A percentile compares a stretch with the other conserved stretches of the same genome.
Conservation (phyloP, 2,888 invertebrate species). For the Odontomyia ornata region DNA sequence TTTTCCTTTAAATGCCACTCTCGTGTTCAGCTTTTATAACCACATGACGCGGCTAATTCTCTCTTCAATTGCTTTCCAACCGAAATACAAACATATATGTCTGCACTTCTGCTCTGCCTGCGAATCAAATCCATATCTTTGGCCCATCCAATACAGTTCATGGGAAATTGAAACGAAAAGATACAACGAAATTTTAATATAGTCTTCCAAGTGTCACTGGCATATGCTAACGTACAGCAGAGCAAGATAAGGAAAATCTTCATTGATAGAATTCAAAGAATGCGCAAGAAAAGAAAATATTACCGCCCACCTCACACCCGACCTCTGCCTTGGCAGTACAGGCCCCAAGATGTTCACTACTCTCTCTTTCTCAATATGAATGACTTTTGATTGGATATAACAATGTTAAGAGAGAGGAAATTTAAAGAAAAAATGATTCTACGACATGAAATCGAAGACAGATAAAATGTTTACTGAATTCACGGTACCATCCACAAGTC, state of each 20-base stretch:
- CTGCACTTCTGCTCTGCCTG: too few relatives aligned
- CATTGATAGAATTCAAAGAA: slow-evolving; percentile 23
- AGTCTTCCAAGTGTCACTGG: slow-evolving; percentile 37
- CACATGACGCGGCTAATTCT: slow-evolving; percentile 2
- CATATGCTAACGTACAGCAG: slow-evolving; percentile 38
- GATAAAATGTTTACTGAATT: neutral
- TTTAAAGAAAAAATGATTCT: too few relatives aligned
- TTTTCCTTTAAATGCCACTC: neutral
- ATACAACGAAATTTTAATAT: slow-evolving; percentile 34
- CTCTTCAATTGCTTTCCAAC: neutral
- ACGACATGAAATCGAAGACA: neutral
- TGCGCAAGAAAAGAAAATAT: neutral
- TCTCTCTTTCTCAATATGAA: neutral
- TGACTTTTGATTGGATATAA: neutral
- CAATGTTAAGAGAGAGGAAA: neutral
- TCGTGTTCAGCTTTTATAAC: neutral
- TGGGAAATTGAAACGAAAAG: neutral
- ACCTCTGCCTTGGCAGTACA: neutral
- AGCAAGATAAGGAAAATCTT: slow-evolving; percentile 15
- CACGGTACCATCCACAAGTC: neutral
- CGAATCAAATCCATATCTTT: neutral
- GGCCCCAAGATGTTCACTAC: neutral
- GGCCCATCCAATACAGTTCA: neutral
- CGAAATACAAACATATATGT: too few relatives aligned
- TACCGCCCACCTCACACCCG: neutral